These are phyloP conservation scores for Agelaius phoeniceus DNA, from an alignment of 2,113 vertebrate genomes.

Conservation along the genomic window DNA sequence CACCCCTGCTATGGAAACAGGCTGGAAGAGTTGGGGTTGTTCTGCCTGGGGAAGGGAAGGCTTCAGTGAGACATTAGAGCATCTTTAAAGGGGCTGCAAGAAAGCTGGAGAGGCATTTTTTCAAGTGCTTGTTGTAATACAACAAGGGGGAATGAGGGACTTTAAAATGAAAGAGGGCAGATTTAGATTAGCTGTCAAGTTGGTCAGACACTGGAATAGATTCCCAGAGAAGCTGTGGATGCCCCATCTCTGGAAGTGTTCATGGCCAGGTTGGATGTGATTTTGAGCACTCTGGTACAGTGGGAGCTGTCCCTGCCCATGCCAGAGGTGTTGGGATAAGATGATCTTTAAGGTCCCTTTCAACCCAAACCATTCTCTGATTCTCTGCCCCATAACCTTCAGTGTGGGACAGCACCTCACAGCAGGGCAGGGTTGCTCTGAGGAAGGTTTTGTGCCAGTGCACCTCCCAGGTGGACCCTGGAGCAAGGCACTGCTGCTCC, in stretches of 20 bases:
- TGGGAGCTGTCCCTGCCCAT: not conserved
- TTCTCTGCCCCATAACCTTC: not conserved
- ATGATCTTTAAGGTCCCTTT: not conserved
- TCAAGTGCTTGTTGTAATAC: not conserved
- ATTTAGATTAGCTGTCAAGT: not conserved
- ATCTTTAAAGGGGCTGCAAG: not conserved
- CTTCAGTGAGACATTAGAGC: not conserved
- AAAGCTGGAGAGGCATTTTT: not conserved
- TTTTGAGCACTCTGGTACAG: not conserved
- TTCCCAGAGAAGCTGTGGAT: not conserved
- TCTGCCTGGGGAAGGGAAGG: not conserved
- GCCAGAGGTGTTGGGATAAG: not conserved
- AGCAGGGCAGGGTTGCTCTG: not conserved
- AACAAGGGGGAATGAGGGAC: not conserved
- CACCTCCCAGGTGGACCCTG: not conserved
- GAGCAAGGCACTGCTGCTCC: not conserved
- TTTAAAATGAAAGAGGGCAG: not conserved
- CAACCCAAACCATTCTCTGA: not conserved
- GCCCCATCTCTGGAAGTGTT: not conserved
- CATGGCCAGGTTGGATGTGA: not conserved
- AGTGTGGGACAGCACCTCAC: not conserved
- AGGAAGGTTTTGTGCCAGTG: not conserved
- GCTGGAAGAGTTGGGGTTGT: not conserved
- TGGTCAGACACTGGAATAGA: not conserved
- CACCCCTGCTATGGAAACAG: not conserved